Percentiles rank a stretch among this genome's conserved stretches.
Conservation (phyloP, 2,113 vertebrate species). For the Pyrgilauda ruficollis region DNA sequence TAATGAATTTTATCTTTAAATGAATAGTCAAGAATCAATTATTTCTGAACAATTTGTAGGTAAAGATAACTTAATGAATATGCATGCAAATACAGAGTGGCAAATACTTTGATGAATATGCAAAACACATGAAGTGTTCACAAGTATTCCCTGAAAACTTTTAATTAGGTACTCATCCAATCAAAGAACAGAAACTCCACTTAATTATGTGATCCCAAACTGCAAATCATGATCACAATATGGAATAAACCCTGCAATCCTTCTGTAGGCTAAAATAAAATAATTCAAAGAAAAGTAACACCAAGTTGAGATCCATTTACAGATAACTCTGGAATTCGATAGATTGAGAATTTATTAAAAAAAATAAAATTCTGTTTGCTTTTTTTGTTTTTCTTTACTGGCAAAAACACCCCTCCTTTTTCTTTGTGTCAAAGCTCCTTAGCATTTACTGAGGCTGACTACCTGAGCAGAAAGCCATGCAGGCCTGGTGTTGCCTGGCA, state of each 20-base stretch:
- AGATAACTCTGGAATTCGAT: background rate
- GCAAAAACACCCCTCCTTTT: background rate
- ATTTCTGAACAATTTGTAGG: background rate
- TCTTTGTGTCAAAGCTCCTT: background rate
- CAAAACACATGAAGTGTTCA: background rate
- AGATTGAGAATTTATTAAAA: accelerated
- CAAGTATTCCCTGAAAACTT: constrained; percentile 12
- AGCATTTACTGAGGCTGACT: background rate
- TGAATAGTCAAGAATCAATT: background rate
- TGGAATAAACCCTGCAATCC: background rate
- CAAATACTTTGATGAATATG: background rate
- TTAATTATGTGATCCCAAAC: background rate
- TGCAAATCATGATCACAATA: background rate
- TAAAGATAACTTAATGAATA: background rate
- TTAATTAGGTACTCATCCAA: background rate
- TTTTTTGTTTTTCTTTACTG: background rate
- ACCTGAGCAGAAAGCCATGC: background rate
- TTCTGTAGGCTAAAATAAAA: background rate
- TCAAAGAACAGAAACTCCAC: background rate
- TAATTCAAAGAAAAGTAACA: background rate
- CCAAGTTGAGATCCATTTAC: background rate
- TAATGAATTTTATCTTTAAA: background rate
- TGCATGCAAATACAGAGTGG: background rate
- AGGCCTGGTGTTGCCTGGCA: background rate
- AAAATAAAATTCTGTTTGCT: background rate